Evolutionary conservation across 2,797 vertebrate species (phyloP).

Genomic region (Phrynocephalus guinanensis): DNA sequence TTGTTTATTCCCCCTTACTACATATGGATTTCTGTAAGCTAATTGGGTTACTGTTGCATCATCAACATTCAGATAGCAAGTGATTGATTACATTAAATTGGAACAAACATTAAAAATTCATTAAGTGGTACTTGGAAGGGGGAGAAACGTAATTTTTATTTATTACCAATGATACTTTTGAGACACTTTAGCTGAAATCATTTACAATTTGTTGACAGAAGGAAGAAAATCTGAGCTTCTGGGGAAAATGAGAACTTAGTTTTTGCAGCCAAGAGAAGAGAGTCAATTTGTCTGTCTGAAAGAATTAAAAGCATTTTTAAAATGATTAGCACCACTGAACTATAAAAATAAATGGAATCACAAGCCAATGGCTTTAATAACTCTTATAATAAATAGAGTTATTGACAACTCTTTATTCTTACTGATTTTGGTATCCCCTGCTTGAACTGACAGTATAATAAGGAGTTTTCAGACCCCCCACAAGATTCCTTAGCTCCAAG

Average conservation of each 20-base stretch:
- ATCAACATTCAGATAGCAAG: slow-evolving; percentile 59
- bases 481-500: too few relatives aligned
- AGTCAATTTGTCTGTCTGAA: background rate
- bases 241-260: slow-evolving; percentile 20
- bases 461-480: too few relatives aligned
- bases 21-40: slow-evolving; percentile 30
- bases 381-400: background rate
- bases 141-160: slow-evolving; percentile 64
- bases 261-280: slow-evolving; percentile 17
- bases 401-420: too few relatives aligned
- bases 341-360: background rate
- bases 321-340: slow-evolving; percentile 15
- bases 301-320: slow-evolving; percentile 21
- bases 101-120: slow-evolving; percentile 77
- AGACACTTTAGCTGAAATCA: slow-evolving; percentile 52
- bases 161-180: slow-evolving; percentile 65
- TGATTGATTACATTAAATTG: slow-evolving; percentile 64
- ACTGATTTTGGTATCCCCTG: too few relatives aligned
- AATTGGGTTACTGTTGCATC: slow-evolving; percentile 45
- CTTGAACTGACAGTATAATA: too few relatives aligned
- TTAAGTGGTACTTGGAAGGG: slow-evolving; percentile 49
- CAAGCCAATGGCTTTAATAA: background rate
- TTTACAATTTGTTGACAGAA: slow-evolving; percentile 43
- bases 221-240: slow-evolving; percentile 46
- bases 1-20: background rate